phyloP scores from a whole-genome alignment of 92 coral and sea anemone genomes.

The Paragorgia papillata region DNA sequence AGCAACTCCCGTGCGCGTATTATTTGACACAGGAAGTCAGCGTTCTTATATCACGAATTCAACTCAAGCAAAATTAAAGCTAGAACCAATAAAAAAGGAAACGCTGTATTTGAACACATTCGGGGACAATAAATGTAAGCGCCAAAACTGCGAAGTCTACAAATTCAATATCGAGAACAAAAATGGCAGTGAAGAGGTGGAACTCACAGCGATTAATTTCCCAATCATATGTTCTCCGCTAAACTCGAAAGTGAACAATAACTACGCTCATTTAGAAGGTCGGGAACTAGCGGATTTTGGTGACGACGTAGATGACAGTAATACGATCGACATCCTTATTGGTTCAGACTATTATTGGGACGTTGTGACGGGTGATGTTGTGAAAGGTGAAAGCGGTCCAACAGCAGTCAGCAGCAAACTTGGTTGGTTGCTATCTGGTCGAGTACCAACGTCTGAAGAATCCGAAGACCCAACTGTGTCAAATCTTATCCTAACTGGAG shows the following conservation, averaged over 20 bases:
- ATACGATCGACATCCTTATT: constrained; percentile 23
- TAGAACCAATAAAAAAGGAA: neutral
- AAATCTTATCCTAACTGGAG: constrained; percentile 9
- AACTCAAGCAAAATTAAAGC: neutral
- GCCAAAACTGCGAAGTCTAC: constrained; percentile 20
- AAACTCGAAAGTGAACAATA: constrained; percentile 6
- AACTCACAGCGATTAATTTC: constrained; percentile 9
- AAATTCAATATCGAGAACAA: constrained; percentile 2
- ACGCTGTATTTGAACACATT: constrained; percentile 26
- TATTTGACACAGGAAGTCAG: constrained; percentile 37
- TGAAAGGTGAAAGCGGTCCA: constrained; percentile 3
- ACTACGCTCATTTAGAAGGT: constrained; percentile 55
- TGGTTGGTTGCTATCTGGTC: constrained; percentile 30
- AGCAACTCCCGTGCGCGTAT: constrained; percentile 6
- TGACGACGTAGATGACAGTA: neutral
- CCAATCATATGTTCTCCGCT: constrained; percentile 21
- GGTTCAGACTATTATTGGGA: constrained; percentile 37
- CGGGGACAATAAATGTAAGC: constrained; percentile 16
- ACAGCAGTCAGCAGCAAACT: constrained; percentile 26
- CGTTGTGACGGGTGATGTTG: constrained; percentile 9
- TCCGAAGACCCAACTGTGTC: neutral
- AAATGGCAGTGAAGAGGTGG: neutral
- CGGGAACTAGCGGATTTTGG: constrained; percentile 58
- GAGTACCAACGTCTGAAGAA: neutral
- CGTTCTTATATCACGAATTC: constrained; percentile 14